These are phyloP conservation scores for Leucophenga montana DNA, from an alignment of 2,888 invertebrate species.

Conservation along the genomic window DNA sequence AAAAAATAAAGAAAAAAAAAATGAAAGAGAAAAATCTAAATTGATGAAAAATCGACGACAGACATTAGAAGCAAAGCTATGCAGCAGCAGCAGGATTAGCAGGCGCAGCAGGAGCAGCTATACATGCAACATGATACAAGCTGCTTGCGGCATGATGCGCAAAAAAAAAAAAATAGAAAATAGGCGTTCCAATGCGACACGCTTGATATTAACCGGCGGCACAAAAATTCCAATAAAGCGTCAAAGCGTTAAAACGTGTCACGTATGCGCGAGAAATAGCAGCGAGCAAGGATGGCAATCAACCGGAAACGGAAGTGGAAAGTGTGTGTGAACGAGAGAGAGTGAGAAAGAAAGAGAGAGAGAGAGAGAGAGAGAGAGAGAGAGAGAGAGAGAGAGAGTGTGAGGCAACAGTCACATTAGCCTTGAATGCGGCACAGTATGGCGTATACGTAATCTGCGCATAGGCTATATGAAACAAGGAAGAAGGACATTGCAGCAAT, in stretches of 20 bases:
- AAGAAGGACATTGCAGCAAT: too few relatives aligned
- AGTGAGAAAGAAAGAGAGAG: too few relatives aligned
- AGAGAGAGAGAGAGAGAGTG: too few relatives aligned
- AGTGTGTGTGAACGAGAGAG: too few relatives aligned
- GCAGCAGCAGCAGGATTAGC: not conserved
- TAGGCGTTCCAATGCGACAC: not conserved
- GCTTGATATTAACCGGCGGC: conserved; percentile 41
- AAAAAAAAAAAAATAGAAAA: conserved; percentile 36
- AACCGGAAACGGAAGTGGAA: not conserved
- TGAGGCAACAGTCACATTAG: not conserved
- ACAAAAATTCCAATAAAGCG: conserved; percentile 51
- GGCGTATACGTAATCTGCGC: not conserved
- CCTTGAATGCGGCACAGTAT: not conserved
- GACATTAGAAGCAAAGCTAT: conserved; percentile 9
- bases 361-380: too few relatives aligned
- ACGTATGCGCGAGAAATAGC: conserved; percentile 45
- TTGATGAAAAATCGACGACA: conserved; percentile 12
- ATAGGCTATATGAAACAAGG: too few relatives aligned
- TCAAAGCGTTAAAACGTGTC: conserved; percentile 64
- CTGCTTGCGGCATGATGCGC: conserved; percentile 2
- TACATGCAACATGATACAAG: not conserved
- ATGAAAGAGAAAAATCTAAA: conserved; percentile 1
- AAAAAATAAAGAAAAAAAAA: not conserved
- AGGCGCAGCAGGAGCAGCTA: too few relatives aligned
- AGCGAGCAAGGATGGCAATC: not conserved